Evolutionary conservation across 2,113 vertebrate genomes (phyloP).

Genomic region (Oryzias javanicus): DNA sequence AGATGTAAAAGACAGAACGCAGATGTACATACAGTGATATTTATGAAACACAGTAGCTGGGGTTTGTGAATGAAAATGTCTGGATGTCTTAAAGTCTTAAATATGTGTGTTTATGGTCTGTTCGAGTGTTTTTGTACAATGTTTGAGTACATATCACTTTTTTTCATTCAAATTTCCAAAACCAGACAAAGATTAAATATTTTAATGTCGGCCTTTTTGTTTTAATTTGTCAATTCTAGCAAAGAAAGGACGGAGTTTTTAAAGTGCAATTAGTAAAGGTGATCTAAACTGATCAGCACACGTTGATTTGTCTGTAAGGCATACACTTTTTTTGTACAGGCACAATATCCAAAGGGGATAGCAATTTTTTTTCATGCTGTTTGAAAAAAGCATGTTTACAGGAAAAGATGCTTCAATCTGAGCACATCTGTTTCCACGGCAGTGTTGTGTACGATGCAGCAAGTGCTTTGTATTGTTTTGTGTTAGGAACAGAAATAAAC

Average conservation of each 20-base stretch:
- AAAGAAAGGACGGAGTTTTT: slow-evolving; percentile 71
- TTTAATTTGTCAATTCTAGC: slow-evolving; percentile 66
- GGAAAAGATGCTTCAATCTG: slow-evolving; percentile 52
- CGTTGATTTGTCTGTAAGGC: slow-evolving; percentile 68
- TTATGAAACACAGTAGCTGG: slow-evolving; percentile 26
- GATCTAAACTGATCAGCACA: slow-evolving; percentile 73
- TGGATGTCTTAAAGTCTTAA: slow-evolving; percentile 65
- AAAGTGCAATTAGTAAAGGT: slow-evolving; percentile 82
- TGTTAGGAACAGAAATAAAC: slow-evolving; percentile 43
- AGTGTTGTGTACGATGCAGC: slow-evolving; percentile 52
- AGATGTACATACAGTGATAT: slow-evolving; percentile 56
- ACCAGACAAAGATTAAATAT: slow-evolving; percentile 53
- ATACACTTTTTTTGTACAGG: slow-evolving; percentile 70
- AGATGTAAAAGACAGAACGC: slow-evolving; percentile 51
- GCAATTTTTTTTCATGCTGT: slow-evolving; percentile 32
- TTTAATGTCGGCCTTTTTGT: slow-evolving; percentile 52
- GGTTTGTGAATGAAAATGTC: slow-evolving; percentile 50
- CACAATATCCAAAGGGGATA: slow-evolving; percentile 48
- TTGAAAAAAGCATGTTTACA: slow-evolving; percentile 32
- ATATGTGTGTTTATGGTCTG: slow-evolving; percentile 58
- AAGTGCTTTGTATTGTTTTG: slow-evolving; percentile 66
- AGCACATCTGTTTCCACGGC: slow-evolving; percentile 33
- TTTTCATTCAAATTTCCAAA: slow-evolving; percentile 66
- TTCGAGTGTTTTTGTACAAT: slow-evolving; percentile 35
- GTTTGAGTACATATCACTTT: slow-evolving; percentile 63